A percentile compares a stretch with the other conserved stretches of the same genome.
phyloP scores from a whole-genome alignment of 2,888 invertebrate genomes.

The Lagria hirta region DNA sequence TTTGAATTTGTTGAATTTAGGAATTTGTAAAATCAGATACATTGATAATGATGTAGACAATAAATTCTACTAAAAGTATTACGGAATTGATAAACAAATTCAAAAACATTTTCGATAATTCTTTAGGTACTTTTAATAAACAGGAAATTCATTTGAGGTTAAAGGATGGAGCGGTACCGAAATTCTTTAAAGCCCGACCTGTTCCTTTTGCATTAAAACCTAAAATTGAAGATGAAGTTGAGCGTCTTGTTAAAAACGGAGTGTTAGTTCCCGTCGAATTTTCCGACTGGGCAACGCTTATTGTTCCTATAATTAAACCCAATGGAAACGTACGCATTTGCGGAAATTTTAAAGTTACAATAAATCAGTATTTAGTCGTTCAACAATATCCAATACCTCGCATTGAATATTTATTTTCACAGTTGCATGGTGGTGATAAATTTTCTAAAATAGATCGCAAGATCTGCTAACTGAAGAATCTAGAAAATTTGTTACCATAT shows the following conservation, averaged over 20 bases:
- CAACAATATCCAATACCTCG: constrained; percentile 31
- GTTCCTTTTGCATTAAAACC: constrained; percentile 31
- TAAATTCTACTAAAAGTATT: no score
- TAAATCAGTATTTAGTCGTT: constrained; percentile 29
- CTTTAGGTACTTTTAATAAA: constrained; percentile 7
- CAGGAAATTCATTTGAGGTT: constrained; percentile 1
- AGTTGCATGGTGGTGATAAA: constrained; percentile 27
- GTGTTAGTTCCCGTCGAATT: constrained; percentile 28
- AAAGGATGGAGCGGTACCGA: constrained; percentile 1
- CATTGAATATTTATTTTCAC: constrained; percentile 32
- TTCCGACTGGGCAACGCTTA: constrained; percentile 35
- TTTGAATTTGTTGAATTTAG: no score
- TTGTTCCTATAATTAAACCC: constrained; percentile 35
- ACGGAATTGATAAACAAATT: no score
- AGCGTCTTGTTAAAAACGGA: constrained; percentile 24
- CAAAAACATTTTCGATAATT: constrained; percentile 3
- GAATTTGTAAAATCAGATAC: no score
- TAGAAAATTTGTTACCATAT: constrained; percentile 33
- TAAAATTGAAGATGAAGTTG: constrained; percentile 32
- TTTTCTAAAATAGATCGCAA: constrained; percentile 40
- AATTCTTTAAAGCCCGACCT: constrained; percentile 16
- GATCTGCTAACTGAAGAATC: constrained; percentile 28
- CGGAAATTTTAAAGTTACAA: constrained; percentile 34
- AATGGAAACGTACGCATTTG: constrained; percentile 35
- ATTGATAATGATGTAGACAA: no score